Evolutionary conservation across 2,113 vertebrate genomes (phyloP), one percentile per base, ranked within the genome.

Genomic region (Miniopterus natalensis): DNA sequence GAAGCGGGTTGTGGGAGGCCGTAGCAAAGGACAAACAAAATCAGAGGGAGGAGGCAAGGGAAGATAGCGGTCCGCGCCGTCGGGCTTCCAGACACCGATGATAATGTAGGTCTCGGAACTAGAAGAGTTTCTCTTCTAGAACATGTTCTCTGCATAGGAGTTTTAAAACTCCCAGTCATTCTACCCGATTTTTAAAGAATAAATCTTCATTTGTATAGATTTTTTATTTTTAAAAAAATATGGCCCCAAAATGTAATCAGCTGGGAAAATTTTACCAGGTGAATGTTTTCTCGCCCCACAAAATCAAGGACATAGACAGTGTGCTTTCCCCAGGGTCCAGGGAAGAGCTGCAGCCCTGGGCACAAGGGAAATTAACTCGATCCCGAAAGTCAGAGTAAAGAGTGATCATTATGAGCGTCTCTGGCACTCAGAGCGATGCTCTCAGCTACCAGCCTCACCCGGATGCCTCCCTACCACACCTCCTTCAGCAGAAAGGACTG

Each of bases 181-280:
- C 31, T 21, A 66, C 10, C 12, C 49, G 59, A 71, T 71, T 83
- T 86, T 87, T 71, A 84, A 90, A 92, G n/a, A 90, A 74, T 42
- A 75, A n/a, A 65, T 75, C 40, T 75, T 88, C 47, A 47, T 74
- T 68, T n/a, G 42, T 78, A 18, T 63, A 71, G 9, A 49, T 47
- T 63, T 84, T 92, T 77, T 65, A 29, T 25, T 53, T 70, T 59
- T 14, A 47, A 63, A 92, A 70, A 84, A 45, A 25, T 21, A 3
- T 25, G 0, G n/a, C 12, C 31, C 66, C 42, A 4, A 68, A 94
- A 49, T 71, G 31, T 53, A 51, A 49, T 65, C 59, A 85, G 45
- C 15, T 77, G 31, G 17, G 80, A 89, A 81, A 36, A 71, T 86
- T 63, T 92, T 6, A n/a, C n/a, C 57, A 63, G 15, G 17, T 61